Evolutionary conservation across 2,113 vertebrate genomes (phyloP).

Genomic region (Gnathonemus longibarbis): DNA sequence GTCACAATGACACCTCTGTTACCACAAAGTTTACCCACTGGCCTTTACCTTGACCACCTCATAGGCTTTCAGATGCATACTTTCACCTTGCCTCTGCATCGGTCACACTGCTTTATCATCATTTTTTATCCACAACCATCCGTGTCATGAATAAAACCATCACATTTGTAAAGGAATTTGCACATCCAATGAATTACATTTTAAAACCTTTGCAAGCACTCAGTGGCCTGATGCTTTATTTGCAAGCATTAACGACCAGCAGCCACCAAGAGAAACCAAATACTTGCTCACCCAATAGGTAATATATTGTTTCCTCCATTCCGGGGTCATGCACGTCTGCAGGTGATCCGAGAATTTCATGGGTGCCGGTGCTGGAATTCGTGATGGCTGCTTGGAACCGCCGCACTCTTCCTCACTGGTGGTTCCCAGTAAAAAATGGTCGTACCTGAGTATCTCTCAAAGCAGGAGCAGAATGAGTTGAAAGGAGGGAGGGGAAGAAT

Average conservation of each 20-base stretch:
- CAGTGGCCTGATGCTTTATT: neutral
- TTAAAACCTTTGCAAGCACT: neutral
- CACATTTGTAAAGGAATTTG: neutral
- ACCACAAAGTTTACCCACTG: neutral
- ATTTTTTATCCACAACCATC: neutral
- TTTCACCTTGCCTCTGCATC: neutral
- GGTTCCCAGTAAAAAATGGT: neutral
- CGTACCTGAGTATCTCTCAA: neutral
- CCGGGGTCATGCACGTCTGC: constrained; percentile 13
- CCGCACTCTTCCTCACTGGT: neutral
- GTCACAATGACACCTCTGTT: neutral
- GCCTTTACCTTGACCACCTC: too few species aligned
- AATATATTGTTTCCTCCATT: constrained; percentile 24
- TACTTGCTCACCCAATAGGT: constrained; percentile 24
- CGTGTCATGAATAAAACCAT: neutral
- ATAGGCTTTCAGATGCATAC: neutral
- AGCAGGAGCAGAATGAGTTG: neutral
- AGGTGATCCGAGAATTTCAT: constrained; percentile 6
- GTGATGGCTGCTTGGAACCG: neutral
- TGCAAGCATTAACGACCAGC: neutral
- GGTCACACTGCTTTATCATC: neutral
- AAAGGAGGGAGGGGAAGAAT: neutral
- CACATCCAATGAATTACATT: neutral
- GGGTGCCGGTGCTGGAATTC: neutral
- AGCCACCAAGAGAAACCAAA: neutral